Conservation (phyloP, 2,888 invertebrate genomes). For the Syrphus vitripennis region DNA sequence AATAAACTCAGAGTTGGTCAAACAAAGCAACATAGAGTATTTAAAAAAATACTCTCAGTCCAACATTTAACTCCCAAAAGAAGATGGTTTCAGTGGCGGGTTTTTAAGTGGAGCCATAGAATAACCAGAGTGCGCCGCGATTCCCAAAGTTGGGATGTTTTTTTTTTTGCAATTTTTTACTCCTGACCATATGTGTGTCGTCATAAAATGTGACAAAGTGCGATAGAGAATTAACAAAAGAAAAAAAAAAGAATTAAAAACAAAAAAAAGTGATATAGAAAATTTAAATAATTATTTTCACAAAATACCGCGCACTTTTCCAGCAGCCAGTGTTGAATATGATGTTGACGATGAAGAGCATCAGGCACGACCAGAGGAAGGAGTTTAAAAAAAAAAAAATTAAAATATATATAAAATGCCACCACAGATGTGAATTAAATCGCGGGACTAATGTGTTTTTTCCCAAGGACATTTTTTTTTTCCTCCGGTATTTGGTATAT, state of each 20-base stretch:
- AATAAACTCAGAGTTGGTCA: slow-evolving; percentile 62
- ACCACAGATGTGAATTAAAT: slow-evolving; percentile 70
- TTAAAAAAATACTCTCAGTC: slow-evolving; percentile 41
- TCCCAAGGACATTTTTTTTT: slow-evolving; percentile 20
- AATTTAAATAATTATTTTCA: slow-evolving; percentile 63
- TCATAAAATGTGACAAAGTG: slow-evolving; percentile 62
- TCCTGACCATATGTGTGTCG: slow-evolving; percentile 52
- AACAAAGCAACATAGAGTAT: slow-evolving; percentile 57
- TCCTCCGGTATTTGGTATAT: background rate
- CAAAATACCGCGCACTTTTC: slow-evolving; percentile 43
- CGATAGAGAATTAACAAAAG: slow-evolving; percentile 47
- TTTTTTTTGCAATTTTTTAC: background rate
- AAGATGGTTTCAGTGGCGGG: slow-evolving; percentile 50
- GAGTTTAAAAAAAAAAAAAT: slow-evolving; percentile 1
- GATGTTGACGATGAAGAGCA: background rate
- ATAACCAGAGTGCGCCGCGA: background rate
- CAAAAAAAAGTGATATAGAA: slow-evolving; percentile 33
- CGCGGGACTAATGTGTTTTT: slow-evolving; percentile 64
- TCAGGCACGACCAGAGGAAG: background rate
- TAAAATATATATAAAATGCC: slow-evolving; percentile 38
- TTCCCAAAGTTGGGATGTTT: background rate
- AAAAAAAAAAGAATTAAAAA: slow-evolving; percentile 16
- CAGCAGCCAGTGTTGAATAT: background rate
- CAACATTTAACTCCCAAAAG: slow-evolving; percentile 4
- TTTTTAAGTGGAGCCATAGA: slow-evolving; percentile 56